phyloP scores from a whole-genome alignment of 2,888 invertebrate genomes.

The Hylaea fasciaria region DNA sequence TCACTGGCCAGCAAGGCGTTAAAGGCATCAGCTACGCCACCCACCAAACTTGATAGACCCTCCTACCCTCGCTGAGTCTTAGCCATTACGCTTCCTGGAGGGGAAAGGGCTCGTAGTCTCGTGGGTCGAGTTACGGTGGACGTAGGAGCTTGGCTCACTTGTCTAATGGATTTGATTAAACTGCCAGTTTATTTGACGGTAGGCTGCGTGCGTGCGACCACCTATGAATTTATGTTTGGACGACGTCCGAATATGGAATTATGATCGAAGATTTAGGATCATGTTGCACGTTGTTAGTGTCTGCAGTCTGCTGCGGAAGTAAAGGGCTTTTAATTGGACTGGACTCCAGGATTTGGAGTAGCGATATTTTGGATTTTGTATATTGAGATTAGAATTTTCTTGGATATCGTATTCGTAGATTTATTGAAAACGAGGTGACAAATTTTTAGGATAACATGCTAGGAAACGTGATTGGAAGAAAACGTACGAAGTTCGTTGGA shows the following conservation, averaged over 20 bases:
- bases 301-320: conserved; percentile 14
- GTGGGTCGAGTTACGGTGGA: conserved; percentile 63
- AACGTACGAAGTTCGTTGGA: no score
- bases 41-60: conserved; percentile 67
- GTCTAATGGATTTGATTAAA: conserved; percentile 85
- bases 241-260: conserved; percentile 74
- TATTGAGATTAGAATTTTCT: not conserved
- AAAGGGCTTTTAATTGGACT: conserved; percentile 24
- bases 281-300: conserved; percentile 44
- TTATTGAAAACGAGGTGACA: not conserved
- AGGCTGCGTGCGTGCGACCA: conserved; percentile 80
- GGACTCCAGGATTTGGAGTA: not conserved
- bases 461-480: no score
- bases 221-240: conserved; percentile 83
- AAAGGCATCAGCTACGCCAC: conserved; percentile 81
- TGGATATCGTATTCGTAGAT: not conserved
- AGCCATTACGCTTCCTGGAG: conserved; percentile 43
- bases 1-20: conserved; percentile 83
- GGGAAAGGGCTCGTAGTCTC: conserved; percentile 55
- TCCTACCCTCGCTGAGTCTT: conserved; percentile 50
- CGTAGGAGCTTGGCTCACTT: conserved; percentile 80
- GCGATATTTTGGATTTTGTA: not conserved
- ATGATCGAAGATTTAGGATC: conserved; percentile 71
- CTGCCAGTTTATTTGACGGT: conserved; percentile 85
- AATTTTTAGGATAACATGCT: not conserved